Evolutionary conservation across 1,140 invertebrate genomes (phyloP).

Genomic region (Drosophila arizonae): DNA sequence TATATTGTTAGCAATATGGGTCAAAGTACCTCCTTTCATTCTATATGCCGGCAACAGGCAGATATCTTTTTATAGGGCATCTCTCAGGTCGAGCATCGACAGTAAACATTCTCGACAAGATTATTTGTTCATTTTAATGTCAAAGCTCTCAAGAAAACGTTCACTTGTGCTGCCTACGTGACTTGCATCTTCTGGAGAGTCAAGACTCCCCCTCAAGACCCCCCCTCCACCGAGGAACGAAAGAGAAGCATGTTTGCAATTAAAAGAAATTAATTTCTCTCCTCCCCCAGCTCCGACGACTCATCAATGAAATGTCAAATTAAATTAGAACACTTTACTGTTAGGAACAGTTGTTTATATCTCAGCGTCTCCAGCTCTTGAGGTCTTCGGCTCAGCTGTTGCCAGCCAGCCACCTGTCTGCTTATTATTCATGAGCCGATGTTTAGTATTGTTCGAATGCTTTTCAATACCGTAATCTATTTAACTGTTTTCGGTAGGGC

Average conservation of each 20-base stretch:
- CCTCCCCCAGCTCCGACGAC: not conserved
- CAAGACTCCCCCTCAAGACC: not conserved
- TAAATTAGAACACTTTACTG: conserved; percentile 71
- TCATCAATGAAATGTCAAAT: conserved; percentile 1
- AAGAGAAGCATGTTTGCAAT: conserved; percentile 27
- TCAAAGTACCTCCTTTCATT: no score
- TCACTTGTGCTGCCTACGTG: conserved; percentile 3
- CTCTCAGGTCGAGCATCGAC: not conserved
- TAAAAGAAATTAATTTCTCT: conserved; percentile 24
- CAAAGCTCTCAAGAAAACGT: not conserved
- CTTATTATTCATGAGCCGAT: conserved; percentile 71
- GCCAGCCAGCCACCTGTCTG: conserved; percentile 29
- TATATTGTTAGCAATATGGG: no score
- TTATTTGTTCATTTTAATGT: not conserved
- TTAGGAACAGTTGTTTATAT: conserved; percentile 54
- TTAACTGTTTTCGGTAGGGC: conserved; percentile 69
- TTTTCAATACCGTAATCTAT: conserved; percentile 73
- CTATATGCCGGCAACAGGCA: no score
- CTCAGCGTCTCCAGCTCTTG: conserved; percentile 31
- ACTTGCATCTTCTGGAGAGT: conserved; percentile 5
- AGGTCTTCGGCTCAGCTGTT: conserved; percentile 40
- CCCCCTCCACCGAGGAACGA: no score
- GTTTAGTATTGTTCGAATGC: conserved; percentile 34
- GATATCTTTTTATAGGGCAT: not conserved
- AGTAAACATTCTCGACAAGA: no score